Evolutionary conservation across 2,797 vertebrate genomes (phyloP).

Genomic region (Crenuchus spilurus): DNA sequence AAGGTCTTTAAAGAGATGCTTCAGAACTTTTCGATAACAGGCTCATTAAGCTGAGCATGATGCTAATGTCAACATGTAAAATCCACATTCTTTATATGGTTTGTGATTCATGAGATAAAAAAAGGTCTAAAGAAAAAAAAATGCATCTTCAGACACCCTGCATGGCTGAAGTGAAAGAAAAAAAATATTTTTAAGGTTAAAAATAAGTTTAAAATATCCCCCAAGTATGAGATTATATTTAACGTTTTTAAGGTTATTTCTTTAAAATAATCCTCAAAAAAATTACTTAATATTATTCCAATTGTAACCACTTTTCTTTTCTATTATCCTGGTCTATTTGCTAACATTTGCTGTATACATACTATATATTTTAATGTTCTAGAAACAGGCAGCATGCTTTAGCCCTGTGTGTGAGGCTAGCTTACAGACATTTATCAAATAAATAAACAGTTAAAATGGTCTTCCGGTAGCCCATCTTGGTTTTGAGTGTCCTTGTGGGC

Average conservation of each 20-base stretch:
- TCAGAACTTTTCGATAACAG: conserved; percentile 39
- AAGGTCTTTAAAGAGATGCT: conserved; percentile 43
- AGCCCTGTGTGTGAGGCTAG: conserved; percentile 42
- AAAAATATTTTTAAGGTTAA: too few species aligned
- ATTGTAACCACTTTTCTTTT: not conserved
- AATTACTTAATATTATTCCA: not conserved
- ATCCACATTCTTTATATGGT: conserved; percentile 33
- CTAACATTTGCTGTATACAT: not conserved
- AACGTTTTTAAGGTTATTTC: not conserved
- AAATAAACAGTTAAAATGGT: conserved; percentile 61
- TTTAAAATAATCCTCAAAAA: not conserved
- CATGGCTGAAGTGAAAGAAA: not conserved
- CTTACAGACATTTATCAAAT: conserved; percentile 57
- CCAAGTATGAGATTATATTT: not conserved
- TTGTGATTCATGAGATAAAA: conserved; percentile 43
- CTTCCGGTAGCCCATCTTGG: conserved; percentile 64
- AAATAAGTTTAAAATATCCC: too few species aligned
- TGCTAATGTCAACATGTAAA: conserved; percentile 41
- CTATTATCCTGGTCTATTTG: not conserved
- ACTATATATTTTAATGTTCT: not conserved
- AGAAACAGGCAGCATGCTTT: conserved; percentile 23
- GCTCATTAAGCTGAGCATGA: conserved; percentile 41
- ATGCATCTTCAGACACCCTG: not conserved
- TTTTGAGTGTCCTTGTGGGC: conserved; percentile 78
- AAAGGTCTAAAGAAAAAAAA: not conserved